These are phyloP conservation scores for Dicyema japonicum DNA, from an alignment of 1,140 invertebrate species.

Conservation along the genomic window DNA sequence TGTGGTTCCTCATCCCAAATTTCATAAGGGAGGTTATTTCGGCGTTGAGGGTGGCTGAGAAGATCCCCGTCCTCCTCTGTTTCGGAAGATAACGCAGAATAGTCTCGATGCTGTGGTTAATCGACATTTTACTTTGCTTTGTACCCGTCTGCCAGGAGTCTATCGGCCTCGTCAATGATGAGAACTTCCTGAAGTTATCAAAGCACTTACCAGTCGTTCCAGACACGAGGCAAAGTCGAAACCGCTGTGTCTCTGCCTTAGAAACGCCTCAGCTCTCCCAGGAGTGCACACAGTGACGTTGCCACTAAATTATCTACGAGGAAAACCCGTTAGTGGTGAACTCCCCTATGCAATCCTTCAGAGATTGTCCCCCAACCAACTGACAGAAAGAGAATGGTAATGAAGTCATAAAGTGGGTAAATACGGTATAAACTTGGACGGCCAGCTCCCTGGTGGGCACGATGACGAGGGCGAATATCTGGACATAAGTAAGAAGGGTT, in stretches of 20 bases:
- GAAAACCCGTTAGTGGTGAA: slow-evolving; percentile 30
- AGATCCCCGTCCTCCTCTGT: slow-evolving; percentile 64
- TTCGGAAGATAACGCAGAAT: slow-evolving; percentile 63
- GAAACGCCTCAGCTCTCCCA: slow-evolving; percentile 52
- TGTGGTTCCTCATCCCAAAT: slow-evolving; percentile 71
- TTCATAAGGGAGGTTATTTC: slow-evolving; percentile 57
- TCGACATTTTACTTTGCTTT: slow-evolving; percentile 23
- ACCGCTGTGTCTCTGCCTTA: slow-evolving; percentile 25
- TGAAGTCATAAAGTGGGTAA: slow-evolving; percentile 27
- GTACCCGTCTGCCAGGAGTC: slow-evolving; percentile 63
- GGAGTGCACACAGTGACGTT: slow-evolving; percentile 66
- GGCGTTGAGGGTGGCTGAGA: slow-evolving; percentile 89
- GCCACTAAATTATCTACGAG: slow-evolving; percentile 13
- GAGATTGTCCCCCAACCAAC: slow-evolving; percentile 43
- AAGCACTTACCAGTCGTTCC: slow-evolving; percentile 32
- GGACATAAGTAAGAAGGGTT: slow-evolving; percentile 1
- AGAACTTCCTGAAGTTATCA: slow-evolving; percentile 35
- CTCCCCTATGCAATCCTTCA: slow-evolving; percentile 30
- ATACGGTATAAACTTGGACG: slow-evolving; percentile 44
- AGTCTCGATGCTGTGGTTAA: slow-evolving; percentile 32
- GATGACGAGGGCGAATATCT: slow-evolving; percentile 46
- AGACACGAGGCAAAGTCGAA: slow-evolving; percentile 30
- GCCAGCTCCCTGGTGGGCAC: slow-evolving; percentile 71
- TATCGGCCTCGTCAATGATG: slow-evolving; percentile 79
- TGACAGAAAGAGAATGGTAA: slow-evolving; percentile 21